Evolutionary conservation across 2,888 invertebrate genomes (phyloP), one percentile per base, ranked within the genome.

Genomic region (Laothoe populi): DNA sequence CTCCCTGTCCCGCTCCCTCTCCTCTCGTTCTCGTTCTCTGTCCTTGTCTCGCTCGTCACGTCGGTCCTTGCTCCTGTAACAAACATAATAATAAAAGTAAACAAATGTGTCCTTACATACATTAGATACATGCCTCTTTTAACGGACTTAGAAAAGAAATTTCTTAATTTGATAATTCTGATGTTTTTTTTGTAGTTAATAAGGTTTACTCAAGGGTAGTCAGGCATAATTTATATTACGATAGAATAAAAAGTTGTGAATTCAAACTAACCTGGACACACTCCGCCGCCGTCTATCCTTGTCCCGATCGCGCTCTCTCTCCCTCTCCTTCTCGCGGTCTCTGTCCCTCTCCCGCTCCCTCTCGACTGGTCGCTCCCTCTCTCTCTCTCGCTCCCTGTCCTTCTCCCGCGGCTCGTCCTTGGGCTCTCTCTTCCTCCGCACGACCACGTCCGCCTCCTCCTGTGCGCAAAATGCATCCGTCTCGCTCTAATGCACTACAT

Each of bases 401-500:
- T 72, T 64, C 31, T 77, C 74, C 19, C 69, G 67, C 57, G 83
- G 77, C 63, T 84, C 73, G 59, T 81, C 80, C 61, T 81, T 80
- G 66, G 84, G 83, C 70, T 85, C 81, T 67, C 73, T 88, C 91
- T 94, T 93, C 73, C 93, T 85, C 2, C 92, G 86, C 77, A 90
- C 88, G 73, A 93, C 88, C 72, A 94, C 94, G 67, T 95, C 95
- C 66, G 95, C 95, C 82, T 95, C 95, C 82, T 96, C 95, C 94
- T 96, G 96, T 86, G 57, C 35, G 40, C 64, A 24, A 59, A 46
- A 53, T 38, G 35, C 35, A 35, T 48, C 13, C 16, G 35, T 45
- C 45, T 45, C 61, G 57, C 38, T 62, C 19, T 26, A 58, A 48
- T n/a, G 42, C n/a, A 19, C 53, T 65, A 67, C 67, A 64, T 64